A percentile compares a stretch with the other conserved stretches of the same genome.
phyloP scores from a whole-genome alignment of 2,113 vertebrate genomes.

The Aythya baeri region DNA sequence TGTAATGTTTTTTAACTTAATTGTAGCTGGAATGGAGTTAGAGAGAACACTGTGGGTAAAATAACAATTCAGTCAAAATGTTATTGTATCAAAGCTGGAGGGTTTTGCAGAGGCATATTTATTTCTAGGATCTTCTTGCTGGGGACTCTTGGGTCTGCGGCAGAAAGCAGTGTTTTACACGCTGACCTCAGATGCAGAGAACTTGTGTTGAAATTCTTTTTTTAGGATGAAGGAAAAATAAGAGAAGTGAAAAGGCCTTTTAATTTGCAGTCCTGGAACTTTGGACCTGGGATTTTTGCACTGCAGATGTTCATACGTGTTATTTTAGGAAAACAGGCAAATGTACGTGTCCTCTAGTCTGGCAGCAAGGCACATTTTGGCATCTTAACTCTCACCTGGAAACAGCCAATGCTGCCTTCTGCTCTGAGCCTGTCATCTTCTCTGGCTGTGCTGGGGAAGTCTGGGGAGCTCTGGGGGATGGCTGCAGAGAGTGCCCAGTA shows the following conservation, averaged over 20 bases:
- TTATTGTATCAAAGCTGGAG: constrained; percentile 43
- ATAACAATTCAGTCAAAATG: constrained; percentile 15
- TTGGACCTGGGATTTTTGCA: not conserved
- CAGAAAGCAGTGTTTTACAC: not conserved
- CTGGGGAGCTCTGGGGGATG: not conserved
- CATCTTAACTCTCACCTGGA: not conserved
- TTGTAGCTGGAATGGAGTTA: constrained; percentile 6
- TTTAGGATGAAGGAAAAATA: not conserved
- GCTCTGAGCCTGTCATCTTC: not conserved
- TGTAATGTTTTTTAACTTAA: constrained; percentile 24
- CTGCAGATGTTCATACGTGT: not conserved
- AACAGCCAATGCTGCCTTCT: not conserved
- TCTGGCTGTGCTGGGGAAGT: not conserved
- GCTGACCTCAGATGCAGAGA: constrained; percentile 5
- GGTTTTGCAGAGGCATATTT: constrained; percentile 22
- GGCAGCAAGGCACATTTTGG: not conserved
- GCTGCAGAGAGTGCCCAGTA: not conserved
- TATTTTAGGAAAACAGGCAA: not conserved
- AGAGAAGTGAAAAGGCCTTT: not conserved
- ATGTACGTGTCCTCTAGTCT: not conserved
- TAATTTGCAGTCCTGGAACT: not conserved
- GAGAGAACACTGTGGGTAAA: constrained; percentile 8
- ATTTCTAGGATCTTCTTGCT: not conserved
- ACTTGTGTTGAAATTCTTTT: not conserved
- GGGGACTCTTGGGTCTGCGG: not conserved